These are phyloP conservation scores for Tyto alba DNA, from an alignment of 2,113 vertebrate species.

Conservation along the genomic window DNA sequence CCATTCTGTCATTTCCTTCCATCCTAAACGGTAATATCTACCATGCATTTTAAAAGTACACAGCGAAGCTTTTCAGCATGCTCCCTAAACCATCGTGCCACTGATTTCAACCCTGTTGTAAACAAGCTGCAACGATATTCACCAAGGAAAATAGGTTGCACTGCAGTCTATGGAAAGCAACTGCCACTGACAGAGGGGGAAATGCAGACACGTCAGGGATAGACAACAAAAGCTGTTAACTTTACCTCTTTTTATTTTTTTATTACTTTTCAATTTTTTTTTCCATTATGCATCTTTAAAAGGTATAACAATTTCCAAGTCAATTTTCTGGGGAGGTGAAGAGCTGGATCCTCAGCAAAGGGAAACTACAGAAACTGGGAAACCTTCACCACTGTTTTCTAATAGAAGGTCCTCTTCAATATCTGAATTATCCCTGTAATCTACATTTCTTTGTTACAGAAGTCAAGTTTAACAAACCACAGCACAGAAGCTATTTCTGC, in stretches of 20 bases:
- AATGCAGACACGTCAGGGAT: accelerated
- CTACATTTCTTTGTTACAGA: not conserved
- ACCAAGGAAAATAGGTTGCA: not conserved
- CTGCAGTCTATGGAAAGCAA: not conserved
- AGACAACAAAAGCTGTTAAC: not conserved
- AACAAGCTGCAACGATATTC: not conserved
- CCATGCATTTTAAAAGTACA: not conserved
- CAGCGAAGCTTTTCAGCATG: not conserved
- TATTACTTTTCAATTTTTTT: not conserved
- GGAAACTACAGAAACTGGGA: not conserved
- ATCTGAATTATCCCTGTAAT: not conserved
- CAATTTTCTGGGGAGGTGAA: not conserved
- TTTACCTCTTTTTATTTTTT: not conserved
- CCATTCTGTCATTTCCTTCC: constrained; percentile 23
- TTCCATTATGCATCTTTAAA: not conserved
- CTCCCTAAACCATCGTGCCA: not conserved
- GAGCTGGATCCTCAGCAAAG: not conserved
- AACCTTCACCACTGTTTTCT: not conserved
- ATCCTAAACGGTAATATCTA: not conserved
- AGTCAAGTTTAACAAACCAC: not conserved
- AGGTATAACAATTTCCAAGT: not conserved
- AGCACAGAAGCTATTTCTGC: not conserved
- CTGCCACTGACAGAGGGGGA: not conserved
- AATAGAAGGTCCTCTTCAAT: not conserved
- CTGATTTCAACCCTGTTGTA: not conserved